A percentile compares a stretch with the other conserved stretches of the same genome.
Evolutionary conservation across 2,888 invertebrate species (phyloP).

Genomic region (Serripes groenlandicus): DNA sequence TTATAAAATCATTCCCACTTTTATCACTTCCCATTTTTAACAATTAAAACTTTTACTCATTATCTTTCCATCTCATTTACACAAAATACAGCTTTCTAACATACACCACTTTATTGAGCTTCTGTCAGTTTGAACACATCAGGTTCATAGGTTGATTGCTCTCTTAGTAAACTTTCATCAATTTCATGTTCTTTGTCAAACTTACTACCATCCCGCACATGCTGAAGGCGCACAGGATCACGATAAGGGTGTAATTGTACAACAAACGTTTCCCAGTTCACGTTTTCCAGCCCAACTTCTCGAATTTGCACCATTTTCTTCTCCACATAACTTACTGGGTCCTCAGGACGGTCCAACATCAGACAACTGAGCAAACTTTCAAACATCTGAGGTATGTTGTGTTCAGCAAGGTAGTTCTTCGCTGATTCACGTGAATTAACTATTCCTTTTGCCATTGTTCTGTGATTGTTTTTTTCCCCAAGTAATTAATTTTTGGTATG

Average conservation of each 20-base stretch:
- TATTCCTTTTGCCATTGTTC: constrained; percentile 49
- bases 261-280: constrained; percentile 86
- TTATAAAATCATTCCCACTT: too few species aligned
- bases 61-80: background rate
- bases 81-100: background rate
- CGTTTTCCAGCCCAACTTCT: constrained; percentile 81
- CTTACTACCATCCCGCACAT: constrained; percentile 80
- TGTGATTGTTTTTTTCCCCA: background rate
- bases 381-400: constrained; percentile 84
- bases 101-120: constrained; percentile 52
- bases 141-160: constrained; percentile 72
- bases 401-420: constrained; percentile 79
- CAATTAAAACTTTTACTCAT: too few species aligned
- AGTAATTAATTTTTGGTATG: too few species aligned
- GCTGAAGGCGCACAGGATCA: constrained; percentile 74
- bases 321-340: constrained; percentile 83
- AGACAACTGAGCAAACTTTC: constrained; percentile 83
- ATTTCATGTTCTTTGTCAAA: constrained; percentile 77
- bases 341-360: constrained; percentile 84
- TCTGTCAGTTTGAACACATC: constrained; percentile 82
- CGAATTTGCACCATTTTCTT: constrained; percentile 82
- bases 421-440: constrained; percentile 77
- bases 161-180: constrained; percentile 31
- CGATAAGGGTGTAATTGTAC: constrained; percentile 82
- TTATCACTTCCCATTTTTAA: too few species aligned